These are phyloP conservation scores for Betta splendens DNA, from an alignment of 2,797 vertebrate genomes.

Conservation along the genomic window DNA sequence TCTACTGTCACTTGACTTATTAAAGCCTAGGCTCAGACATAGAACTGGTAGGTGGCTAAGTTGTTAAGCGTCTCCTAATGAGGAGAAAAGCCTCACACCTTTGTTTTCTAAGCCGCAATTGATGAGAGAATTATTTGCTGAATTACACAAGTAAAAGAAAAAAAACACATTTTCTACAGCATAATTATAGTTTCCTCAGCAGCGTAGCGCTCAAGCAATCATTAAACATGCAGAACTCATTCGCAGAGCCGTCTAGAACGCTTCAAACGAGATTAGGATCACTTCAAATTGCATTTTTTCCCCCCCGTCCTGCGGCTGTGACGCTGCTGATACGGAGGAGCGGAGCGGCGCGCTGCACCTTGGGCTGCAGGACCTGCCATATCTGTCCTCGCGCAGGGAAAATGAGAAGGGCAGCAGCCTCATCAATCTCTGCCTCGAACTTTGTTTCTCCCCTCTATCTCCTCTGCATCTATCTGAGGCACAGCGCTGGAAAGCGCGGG, in stretches of 20 bases:
- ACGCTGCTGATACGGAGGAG: constrained; percentile 40
- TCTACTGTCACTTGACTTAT: constrained; percentile 19
- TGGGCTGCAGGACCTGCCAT: constrained; percentile 27
- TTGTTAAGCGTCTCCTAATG: constrained; percentile 7
- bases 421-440: constrained; percentile 68
- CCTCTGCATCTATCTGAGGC: constrained; percentile 46
- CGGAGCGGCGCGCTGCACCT: constrained; percentile 25
- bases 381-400: constrained; percentile 54
- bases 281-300: constrained; percentile 33
- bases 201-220: constrained; percentile 47
- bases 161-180: constrained; percentile 41
- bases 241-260: constrained; percentile 35
- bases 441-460: constrained; percentile 55
- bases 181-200: constrained; percentile 49
- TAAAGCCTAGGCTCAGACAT: constrained; percentile 22
- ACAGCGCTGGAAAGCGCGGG: constrained; percentile 33
- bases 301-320: constrained; percentile 8
- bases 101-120: constrained; percentile 38
- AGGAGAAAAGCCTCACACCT: constrained; percentile 5
- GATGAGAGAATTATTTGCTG: constrained; percentile 45
- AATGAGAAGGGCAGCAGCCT: constrained; percentile 60
- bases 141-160: constrained; percentile 58
- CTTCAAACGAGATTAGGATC: constrained; percentile 48
- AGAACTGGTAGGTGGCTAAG: constrained; percentile 15
- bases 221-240: constrained; percentile 52